phyloP scores from a whole-genome alignment of 2,888 invertebrate species.

The Melanostoma scalare region DNA sequence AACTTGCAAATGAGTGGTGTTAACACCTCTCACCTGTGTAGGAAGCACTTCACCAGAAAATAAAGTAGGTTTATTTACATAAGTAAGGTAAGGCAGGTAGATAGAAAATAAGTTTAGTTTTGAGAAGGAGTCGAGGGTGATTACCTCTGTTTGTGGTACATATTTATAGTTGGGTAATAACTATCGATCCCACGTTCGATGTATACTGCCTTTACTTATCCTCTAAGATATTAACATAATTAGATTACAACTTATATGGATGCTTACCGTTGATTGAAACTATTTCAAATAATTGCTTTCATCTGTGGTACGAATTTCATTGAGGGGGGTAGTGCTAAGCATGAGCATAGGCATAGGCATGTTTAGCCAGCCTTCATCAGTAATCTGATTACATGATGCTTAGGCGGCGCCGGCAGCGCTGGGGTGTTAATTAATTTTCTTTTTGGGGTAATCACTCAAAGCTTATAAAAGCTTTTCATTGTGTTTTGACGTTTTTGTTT shows the following conservation, averaged over 20 bases:
- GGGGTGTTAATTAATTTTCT: constrained; percentile 55
- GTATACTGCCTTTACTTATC: constrained; percentile 17
- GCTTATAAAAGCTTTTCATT: background rate
- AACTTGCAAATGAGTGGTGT: constrained; percentile 57
- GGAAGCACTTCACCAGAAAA: constrained; percentile 39
- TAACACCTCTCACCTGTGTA: constrained; percentile 47
- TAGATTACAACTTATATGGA: constrained; percentile 42
- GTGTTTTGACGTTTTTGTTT: background rate
- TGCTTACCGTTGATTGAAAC: constrained; percentile 54
- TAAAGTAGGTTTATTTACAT: constrained; percentile 27
- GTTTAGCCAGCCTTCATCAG: background rate
- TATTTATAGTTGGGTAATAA: constrained; percentile 2
- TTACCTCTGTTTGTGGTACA: background rate
- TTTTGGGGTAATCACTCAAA: constrained; percentile 45
- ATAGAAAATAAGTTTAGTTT: background rate
- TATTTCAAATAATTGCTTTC: constrained; percentile 55
- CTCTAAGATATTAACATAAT: constrained; percentile 45
- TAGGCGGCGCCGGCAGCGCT: background rate
- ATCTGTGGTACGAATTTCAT: constrained; percentile 5
- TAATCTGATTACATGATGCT: constrained; percentile 52
- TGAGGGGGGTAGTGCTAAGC: background rate
- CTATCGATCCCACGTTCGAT: constrained; percentile 31
- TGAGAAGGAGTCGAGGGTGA: background rate
- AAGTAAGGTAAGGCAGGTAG: background rate
- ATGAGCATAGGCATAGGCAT: background rate